Evolutionary conservation across 2,888 invertebrate species (phyloP), one percentile per base, ranked within the genome.

Genomic region (Smittia sp.): DNA sequence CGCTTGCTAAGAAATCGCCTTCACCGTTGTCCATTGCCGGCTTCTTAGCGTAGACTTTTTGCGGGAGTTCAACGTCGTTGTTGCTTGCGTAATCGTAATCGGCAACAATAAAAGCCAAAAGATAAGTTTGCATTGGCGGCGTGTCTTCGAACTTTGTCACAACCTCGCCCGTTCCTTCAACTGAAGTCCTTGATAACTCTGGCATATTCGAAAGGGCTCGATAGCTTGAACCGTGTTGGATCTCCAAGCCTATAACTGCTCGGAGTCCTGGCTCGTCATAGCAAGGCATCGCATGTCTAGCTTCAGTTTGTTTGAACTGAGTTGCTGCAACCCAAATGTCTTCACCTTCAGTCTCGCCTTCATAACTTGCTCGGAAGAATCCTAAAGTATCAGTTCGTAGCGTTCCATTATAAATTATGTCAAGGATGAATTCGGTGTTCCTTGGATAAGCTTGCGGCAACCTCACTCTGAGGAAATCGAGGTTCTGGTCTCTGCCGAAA

Each of bases 61-160:
- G 69, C 13, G 24, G 27, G 18, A 54, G n/a, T 13, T 32, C 69
- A 11, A n/a, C 6, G 1, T 13, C n/a, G 22, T 79, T 54, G 27
- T 70, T 68, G 1, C 62, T 25, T 6, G 81, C 77, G 76, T 77
- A 77, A 0, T 77, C 76, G 74, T 85, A 84, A 76, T 83, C 82
- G 1, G 85, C 85, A 1, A 92, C 88, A 1, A 90, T 83, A 78
- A 90, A 90, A 0, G 92, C 92, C 4, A 91, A 82, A 1, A 92
- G 83, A 77, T 93, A 93, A 0, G 90, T 84, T 1, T 90, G 89
- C 90, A 91, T 91, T 25, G 84, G 79, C 0, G 83, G 78, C 0
- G 86, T 85, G 54, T 84, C 83, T 75, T 81, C 78, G 73, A 84
- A 85, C 74, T 11, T 22, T n/a, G 72, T 46, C 1, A 38, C 24